Evolutionary conservation across 2,797 vertebrate species (phyloP).

Genomic region (Sebastes miniatus): DNA sequence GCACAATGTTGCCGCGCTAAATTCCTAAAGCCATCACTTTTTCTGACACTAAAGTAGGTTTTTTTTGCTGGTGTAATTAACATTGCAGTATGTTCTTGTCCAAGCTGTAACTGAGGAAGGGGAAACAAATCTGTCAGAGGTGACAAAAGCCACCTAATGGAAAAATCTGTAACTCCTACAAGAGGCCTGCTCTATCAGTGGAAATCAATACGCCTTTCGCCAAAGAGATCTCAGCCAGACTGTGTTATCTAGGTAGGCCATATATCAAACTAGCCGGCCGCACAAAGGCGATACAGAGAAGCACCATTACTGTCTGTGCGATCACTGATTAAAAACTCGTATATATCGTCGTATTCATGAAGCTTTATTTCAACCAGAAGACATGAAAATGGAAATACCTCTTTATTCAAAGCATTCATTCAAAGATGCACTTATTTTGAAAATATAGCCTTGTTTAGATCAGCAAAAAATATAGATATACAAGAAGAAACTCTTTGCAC

Average conservation of each 20-base stretch:
- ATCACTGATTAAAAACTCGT: slow-evolving; percentile 54
- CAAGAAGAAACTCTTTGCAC: slow-evolving; percentile 73
- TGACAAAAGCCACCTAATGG: slow-evolving; percentile 60
- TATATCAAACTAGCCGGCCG: slow-evolving; percentile 36
- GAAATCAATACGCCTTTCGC: slow-evolving; percentile 72
- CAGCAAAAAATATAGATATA: slow-evolving; percentile 56
- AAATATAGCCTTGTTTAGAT: slow-evolving; percentile 49
- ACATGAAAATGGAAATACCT: slow-evolving; percentile 44
- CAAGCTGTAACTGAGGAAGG: slow-evolving; percentile 12
- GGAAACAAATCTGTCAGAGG: slow-evolving; percentile 37
- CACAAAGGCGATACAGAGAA: slow-evolving; percentile 11
- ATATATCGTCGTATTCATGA: slow-evolving; percentile 19
- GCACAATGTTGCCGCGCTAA: neutral
- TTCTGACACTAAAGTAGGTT: neutral
- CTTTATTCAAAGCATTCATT: slow-evolving; percentile 64
- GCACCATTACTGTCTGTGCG: neutral
- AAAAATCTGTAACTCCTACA: slow-evolving; percentile 65
- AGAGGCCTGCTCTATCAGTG: slow-evolving; percentile 57
- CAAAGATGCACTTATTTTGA: slow-evolving; percentile 52
- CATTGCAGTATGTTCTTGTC: slow-evolving; percentile 30
- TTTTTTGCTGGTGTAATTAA: slow-evolving; percentile 50
- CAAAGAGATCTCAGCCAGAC: slow-evolving; percentile 46
- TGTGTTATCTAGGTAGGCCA: slow-evolving; percentile 31
- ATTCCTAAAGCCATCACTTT: slow-evolving; percentile 38
- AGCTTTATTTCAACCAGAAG: slow-evolving; percentile 71